phyloP scores from a whole-genome alignment of 1,140 invertebrate species.

The Macrocentrus cingulum region DNA sequence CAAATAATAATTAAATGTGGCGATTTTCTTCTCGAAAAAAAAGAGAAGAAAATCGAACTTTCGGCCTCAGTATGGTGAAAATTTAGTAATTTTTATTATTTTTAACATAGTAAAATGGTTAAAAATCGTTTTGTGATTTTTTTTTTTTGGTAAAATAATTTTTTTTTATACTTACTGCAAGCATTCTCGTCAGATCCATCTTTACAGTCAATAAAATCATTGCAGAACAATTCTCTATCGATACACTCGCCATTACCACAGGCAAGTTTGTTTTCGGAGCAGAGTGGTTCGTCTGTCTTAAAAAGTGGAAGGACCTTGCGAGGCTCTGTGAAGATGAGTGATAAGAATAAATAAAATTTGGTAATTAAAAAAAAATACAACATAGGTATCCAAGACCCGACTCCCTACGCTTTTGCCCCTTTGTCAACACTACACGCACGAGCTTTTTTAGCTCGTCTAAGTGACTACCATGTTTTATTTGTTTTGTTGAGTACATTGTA shows the following conservation, averaged over 20 bases:
- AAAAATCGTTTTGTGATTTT: background rate
- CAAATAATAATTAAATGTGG: no score
- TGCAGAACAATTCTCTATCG: conserved; percentile 89
- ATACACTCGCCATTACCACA: conserved; percentile 89
- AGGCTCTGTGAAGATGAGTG: conserved; percentile 69
- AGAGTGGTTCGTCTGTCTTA: conserved; percentile 89
- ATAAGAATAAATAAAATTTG: conserved; percentile 10
- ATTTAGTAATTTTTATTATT: background rate
- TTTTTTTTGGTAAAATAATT: background rate
- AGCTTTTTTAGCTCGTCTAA: conserved; percentile 7
- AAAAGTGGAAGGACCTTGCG: conserved; percentile 83
- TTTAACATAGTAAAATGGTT: background rate
- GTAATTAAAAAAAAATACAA: background rate
- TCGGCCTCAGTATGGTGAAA: no score
- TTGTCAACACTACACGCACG: conserved; percentile 23
- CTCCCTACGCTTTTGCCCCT: conserved; percentile 30
- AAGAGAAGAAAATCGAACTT: no score
- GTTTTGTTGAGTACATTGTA: background rate
- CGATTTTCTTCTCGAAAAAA: no score
- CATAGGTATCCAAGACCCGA: conserved; percentile 31
- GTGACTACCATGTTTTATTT: background rate
- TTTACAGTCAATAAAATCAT: conserved; percentile 87
- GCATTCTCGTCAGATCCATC: conserved; percentile 95
- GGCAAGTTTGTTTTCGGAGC: conserved; percentile 82
- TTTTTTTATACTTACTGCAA: conserved; percentile 75